Base-by-base conservation (phyloP, 1,140 invertebrate species). In the Drosophila miranda region DNA sequence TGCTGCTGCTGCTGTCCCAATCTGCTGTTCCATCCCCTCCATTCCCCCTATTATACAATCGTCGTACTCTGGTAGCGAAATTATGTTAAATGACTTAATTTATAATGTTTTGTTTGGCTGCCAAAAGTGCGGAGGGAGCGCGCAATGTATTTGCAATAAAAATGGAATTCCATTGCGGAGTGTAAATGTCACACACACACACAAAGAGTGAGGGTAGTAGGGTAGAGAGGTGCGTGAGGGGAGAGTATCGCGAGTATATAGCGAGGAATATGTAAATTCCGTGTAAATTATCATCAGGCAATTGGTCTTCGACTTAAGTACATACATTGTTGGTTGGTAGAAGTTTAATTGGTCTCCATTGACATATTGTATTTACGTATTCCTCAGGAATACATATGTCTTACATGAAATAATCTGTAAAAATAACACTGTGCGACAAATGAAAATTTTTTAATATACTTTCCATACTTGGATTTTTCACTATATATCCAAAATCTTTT, bases 11-110 rank as follows among this genome's bases (percentile, higher is more conserved):
- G 68, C 72, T 53, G 60, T 56, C 55, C 21, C 63, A 46, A 55
- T 44, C 19, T 30, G 23, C 23, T 23, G 23, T 13, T 26, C 58
- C 34, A 50, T 30, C 59, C 42, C 41, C 16, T 41, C 52, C 9
- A 19, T 34, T 28, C 38, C 26, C 26, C 23, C 28, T 3, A 34
- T 38, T 38, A 38, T 13, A 38, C 34, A 38, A 38, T 38, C 34
- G 34, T 38, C 4, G 28, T 55, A 59, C 77, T 60, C 58, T 82
- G 78, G 79, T 87, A 86, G 82, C 82, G 75, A 87, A 86, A 87
- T 86, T 81, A 87, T 78, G 74, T 81, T 86, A 86, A 86, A 86
- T 86, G 78, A 69, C 82, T 86, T 86, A 87, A 86, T 86, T 86
- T 86, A 86, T 87, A 71, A 87, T 82, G 69, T 72, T 81, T 86